These are phyloP conservation scores for Ochotona princeps DNA, from an alignment of 2,113 vertebrate genomes.

Conservation along the genomic window DNA sequence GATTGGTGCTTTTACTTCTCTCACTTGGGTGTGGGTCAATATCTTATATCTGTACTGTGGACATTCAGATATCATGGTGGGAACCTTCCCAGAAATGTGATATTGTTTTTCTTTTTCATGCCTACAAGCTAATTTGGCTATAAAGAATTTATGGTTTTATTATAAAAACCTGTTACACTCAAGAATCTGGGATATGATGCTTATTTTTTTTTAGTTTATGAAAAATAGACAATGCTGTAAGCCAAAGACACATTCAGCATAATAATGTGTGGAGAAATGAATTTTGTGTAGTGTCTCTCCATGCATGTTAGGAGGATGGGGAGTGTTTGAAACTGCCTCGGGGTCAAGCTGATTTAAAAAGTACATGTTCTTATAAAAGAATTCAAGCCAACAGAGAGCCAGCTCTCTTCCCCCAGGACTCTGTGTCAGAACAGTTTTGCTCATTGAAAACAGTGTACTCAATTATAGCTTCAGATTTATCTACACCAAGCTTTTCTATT, in stretches of 20 bases:
- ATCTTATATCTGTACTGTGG: neutral
- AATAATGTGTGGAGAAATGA: neutral
- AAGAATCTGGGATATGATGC: neutral
- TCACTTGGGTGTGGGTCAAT: neutral
- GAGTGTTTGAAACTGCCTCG: neutral
- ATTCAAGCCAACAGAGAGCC: neutral
- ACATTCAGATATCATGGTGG: neutral
- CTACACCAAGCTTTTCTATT: neutral
- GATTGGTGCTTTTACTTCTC: neutral
- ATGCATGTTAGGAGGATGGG: neutral
- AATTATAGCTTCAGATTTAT: neutral
- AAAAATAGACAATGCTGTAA: neutral
- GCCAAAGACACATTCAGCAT: neutral
- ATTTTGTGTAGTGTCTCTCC: neutral
- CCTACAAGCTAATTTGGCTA: constrained; percentile 1
- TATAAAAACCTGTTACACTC: neutral
- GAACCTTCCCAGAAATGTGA: neutral
- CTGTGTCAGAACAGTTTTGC: neutral
- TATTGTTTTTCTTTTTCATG: neutral
- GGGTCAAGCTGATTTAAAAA: neutral
- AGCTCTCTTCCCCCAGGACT: neutral
- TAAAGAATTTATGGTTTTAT: neutral
- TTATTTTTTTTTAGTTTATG: constrained; percentile 10
- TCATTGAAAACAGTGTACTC: neutral
- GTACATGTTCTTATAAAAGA: neutral